Conservation (phyloP, 2,888 invertebrate species). For the Melitaea athalia region DNA sequence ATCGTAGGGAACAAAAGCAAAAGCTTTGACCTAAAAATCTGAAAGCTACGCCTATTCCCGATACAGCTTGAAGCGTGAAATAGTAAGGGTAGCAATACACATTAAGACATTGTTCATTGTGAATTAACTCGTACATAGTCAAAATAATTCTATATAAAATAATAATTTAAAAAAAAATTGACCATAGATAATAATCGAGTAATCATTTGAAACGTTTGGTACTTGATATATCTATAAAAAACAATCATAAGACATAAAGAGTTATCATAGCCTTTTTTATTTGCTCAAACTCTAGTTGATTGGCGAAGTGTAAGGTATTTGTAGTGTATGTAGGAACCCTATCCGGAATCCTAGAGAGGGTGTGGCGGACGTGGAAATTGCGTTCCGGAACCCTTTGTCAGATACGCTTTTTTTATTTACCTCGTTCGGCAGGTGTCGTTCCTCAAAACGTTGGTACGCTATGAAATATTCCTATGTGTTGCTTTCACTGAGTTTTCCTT, state of each 20-base stretch:
- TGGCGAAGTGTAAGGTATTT: not conserved
- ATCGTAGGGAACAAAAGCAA: slow-evolving; percentile 49
- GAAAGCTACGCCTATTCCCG: slow-evolving; percentile 47
- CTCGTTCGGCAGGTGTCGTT: slow-evolving; percentile 49
- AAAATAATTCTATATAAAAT: not conserved
- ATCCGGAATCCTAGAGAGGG: slow-evolving; percentile 42
- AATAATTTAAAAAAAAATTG: not conserved
- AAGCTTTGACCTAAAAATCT: slow-evolving; percentile 53
- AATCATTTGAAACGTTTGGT: not conserved
- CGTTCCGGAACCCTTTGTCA: slow-evolving; percentile 54
- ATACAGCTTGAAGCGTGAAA: slow-evolving; percentile 41
- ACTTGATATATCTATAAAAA: not conserved
- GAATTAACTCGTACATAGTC: not conserved
- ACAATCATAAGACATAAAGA: not conserved
- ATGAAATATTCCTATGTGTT: slow-evolving; percentile 34
- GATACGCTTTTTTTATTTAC: slow-evolving; percentile 48
- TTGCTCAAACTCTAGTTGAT: not conserved
- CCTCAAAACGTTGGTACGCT: slow-evolving; percentile 38
- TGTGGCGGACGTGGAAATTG: slow-evolving; percentile 56
- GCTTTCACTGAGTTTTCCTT: slow-evolving; percentile 35
- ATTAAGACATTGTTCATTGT: not conserved
- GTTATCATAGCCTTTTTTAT: not conserved
- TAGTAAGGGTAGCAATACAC: slow-evolving; percentile 27
- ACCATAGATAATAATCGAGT: not conserved
- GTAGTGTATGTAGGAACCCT: slow-evolving; percentile 35